Evolutionary conservation across 2,888 invertebrate species (phyloP).

Genomic region (Athalia circularis): DNA sequence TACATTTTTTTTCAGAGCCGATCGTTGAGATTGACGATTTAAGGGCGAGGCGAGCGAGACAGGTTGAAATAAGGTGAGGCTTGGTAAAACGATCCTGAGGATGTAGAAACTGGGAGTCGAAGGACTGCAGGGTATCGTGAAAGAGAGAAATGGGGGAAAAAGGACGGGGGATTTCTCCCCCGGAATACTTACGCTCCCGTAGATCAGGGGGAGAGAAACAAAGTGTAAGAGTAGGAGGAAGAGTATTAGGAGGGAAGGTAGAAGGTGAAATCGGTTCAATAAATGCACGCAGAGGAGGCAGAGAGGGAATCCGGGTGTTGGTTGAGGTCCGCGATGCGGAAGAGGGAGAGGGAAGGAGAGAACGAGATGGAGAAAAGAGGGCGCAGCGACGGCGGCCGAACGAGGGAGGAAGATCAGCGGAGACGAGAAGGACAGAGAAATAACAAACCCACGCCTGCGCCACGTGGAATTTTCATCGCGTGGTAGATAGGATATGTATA

Average conservation of each 20-base stretch:
- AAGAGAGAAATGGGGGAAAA: not conserved
- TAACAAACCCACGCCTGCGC: slow-evolving; percentile 68
- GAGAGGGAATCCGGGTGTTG: slow-evolving; percentile 49
- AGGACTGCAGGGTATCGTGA: too few relatives aligned
- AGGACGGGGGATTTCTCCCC: not conserved
- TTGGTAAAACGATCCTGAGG: too few relatives aligned
- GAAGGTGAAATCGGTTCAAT: slow-evolving; percentile 61
- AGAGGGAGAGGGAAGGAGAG: slow-evolving; percentile 32
- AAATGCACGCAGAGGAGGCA: slow-evolving; percentile 55
- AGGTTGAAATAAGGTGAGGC: too few relatives aligned
- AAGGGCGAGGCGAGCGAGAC: too few relatives aligned
- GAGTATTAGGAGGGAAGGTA: slow-evolving; percentile 25
- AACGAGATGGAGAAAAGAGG: not conserved
- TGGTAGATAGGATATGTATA: slow-evolving; percentile 50
- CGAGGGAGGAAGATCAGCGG: slow-evolving; percentile 20
- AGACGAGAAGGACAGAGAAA: slow-evolving; percentile 57
- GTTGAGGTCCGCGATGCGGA: slow-evolving; percentile 48
- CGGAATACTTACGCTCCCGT: not conserved
- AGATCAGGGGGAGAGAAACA: not conserved
- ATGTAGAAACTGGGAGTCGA: too few relatives aligned
- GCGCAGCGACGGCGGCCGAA: not conserved
- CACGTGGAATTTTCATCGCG: slow-evolving; percentile 58
- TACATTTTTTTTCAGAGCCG: too few relatives aligned
- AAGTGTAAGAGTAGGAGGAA: not conserved
- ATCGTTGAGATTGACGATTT: too few relatives aligned